A percentile compares a stretch with the other conserved stretches of the same genome.
These are phyloP conservation scores for Drosophila nikananu DNA, from an alignment of 1,140 invertebrate genomes.

Conservation along the genomic window DNA sequence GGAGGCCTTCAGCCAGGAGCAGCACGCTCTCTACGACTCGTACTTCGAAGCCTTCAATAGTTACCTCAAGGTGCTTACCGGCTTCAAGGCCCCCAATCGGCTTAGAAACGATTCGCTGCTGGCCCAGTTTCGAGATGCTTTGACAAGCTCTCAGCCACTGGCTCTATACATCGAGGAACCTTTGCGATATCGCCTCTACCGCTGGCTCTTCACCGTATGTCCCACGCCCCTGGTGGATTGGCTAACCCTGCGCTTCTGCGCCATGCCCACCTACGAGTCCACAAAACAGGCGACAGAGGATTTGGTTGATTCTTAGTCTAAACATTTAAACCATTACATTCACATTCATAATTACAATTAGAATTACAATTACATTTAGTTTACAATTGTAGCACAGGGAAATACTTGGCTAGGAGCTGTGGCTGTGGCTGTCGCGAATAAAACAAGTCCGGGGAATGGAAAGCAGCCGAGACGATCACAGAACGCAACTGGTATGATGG, in stretches of 20 bases:
- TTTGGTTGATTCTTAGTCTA: conserved; percentile 37
- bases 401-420: conserved; percentile 48
- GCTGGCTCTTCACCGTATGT: conserved; percentile 86
- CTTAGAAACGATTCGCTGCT: conserved; percentile 86
- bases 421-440: conserved; percentile 43
- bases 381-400: conserved; percentile 36
- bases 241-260: conserved; percentile 86
- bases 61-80: conserved; percentile 86
- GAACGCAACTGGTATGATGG: conserved; percentile 28
- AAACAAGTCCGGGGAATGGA: conserved; percentile 29
- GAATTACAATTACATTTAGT: conserved; percentile 13
- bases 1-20: conserved; percentile 86
- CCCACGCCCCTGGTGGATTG: conserved; percentile 86
- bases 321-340: not conserved
- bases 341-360: not conserved
- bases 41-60: conserved; percentile 87
- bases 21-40: conserved; percentile 86
- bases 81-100: conserved; percentile 77
- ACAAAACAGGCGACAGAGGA: conserved; percentile 3
- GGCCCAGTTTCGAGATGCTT: conserved; percentile 86
- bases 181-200: conserved; percentile 86
- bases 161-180: conserved; percentile 87
- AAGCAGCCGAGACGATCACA: conserved; percentile 41
- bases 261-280: conserved; percentile 85
- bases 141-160: conserved; percentile 86